Percentiles rank a stretch among this genome's conserved stretches.
These are phyloP conservation scores for Drosophila leonis DNA, from an alignment of 2,888 invertebrate genomes.

Conservation along the genomic window DNA sequence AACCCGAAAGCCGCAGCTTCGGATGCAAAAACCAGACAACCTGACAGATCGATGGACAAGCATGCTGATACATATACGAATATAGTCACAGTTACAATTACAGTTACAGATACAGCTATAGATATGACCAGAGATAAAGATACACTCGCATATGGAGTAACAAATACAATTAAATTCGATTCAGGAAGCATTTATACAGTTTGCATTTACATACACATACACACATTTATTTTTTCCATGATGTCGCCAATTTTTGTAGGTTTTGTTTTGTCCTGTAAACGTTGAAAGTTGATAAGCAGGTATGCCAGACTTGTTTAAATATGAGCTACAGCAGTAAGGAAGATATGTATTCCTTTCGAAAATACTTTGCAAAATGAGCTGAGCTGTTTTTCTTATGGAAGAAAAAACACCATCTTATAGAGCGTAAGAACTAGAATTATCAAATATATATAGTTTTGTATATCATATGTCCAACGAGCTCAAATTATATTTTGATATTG, in stretches of 20 bases:
- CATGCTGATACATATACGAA: conserved; percentile 26
- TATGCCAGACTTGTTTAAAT: not conserved
- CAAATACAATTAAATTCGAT: conserved; percentile 76
- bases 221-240: conserved; percentile 14
- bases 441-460: too few species aligned
- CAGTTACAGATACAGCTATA: conserved; percentile 31
- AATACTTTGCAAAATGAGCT: too few species aligned
- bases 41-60: conserved; percentile 66
- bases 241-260: conserved; percentile 24
- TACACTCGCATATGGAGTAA: conserved; percentile 35
- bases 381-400: too few species aligned
- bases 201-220: conserved; percentile 43
- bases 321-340: too few species aligned
- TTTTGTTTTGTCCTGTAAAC: not conserved
- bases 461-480: too few species aligned
- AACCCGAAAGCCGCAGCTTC: conserved; percentile 72
- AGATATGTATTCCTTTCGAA: not conserved
- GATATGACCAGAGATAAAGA: conserved; percentile 35
- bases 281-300: not conserved
- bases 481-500: too few species aligned
- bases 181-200: conserved; percentile 75
- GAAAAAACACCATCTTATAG: too few species aligned
- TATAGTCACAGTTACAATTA: conserved; percentile 23
- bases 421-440: too few species aligned
- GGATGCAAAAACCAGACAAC: conserved; percentile 50